phyloP scores from a whole-genome alignment of 1,140 invertebrate genomes.

The Oryzaephilus surinamensis region DNA sequence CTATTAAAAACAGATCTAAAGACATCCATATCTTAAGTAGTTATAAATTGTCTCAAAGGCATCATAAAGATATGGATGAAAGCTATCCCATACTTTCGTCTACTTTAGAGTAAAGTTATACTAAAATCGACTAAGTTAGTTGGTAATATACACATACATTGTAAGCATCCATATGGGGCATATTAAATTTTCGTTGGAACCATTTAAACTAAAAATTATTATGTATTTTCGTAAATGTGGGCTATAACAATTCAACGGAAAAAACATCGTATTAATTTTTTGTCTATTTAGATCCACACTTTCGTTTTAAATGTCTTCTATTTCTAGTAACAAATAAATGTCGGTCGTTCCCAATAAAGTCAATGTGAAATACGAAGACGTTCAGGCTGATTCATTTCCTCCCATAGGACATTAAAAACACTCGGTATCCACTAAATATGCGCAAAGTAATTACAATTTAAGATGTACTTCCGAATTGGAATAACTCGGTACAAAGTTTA shows the following conservation, averaged over 20 bases:
- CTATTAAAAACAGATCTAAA: too few relatives aligned
- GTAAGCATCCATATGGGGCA: conserved; percentile 10
- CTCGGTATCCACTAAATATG: conserved; percentile 30
- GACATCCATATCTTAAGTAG: too few relatives aligned
- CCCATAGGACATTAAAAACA: conserved; percentile 29
- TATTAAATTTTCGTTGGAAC: conserved; percentile 7
- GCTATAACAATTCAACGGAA: too few relatives aligned
- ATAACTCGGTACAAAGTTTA: conserved; percentile 14
- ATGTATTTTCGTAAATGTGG: too few relatives aligned
- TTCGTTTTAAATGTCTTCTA: too few relatives aligned
- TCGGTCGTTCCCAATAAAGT: conserved; percentile 26
- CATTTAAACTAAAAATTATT: conserved; percentile 8
- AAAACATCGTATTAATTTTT: too few relatives aligned
- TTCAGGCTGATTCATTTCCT: conserved; percentile 23
- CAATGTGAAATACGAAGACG: conserved; percentile 26
- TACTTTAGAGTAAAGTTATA: conserved; percentile 8
- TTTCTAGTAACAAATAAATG: too few relatives aligned
- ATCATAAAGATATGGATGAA: conserved; percentile 8
- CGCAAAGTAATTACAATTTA: conserved; percentile 31
- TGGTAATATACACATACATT: too few relatives aligned
- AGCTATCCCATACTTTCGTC: conserved; percentile 6
- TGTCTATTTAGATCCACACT: too few relatives aligned
- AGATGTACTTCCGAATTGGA: conserved; percentile 27
- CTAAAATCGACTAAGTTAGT: too few relatives aligned
- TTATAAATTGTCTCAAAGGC: conserved; percentile 9